Evolutionary conservation across 92 coral and sea anemone species (phyloP), one percentile per base, ranked within the genome.

Genomic region (Virgularia gustaviana): DNA sequence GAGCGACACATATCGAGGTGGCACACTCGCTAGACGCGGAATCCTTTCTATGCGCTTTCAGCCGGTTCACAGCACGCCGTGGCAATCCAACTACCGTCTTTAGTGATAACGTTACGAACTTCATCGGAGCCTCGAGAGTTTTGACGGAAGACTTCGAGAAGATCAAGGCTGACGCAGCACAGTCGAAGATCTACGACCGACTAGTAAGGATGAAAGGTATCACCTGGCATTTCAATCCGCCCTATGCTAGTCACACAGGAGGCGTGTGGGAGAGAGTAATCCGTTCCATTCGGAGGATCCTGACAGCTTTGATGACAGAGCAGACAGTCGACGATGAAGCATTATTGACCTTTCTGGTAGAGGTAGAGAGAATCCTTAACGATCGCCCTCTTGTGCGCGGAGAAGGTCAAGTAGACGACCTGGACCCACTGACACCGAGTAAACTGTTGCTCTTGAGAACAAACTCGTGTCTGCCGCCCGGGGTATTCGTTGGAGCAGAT

Each of bases 201-300:
- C 43, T 41, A n/a, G n/a, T n/a, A 27, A 3, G 72, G 43, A 42
- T 64, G 72, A 64, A 64, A 42, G 72, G 10, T 2, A 55, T 64
- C 1, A 39, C 32, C 5, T 64, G 54, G 55, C 52, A 41, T 47
- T 64, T 37, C 20, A 76, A 63, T 44, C 83, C 76, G 0, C 83
- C 71, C 3, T 42, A 24, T 19, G 86, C 86, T 37, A 81, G 81
- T 49, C 78, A 81, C 53, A 54, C 35, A 15, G 82, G 86, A 34
- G 86, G 86, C 25, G 63, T 77, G 25, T 84, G 81, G 85, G 78
- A 84, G 31, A 53, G 86, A 0, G 65, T 82, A 77, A 77, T 82
- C 2, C 77, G 86, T 18, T 81, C 82, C 4, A 64, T 81, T 0
- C 77, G 86, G 0, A 37, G 42, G 11, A 76, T 80, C 1, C 30